Evolutionary conservation across 2,797 vertebrate genomes (phyloP).

Genomic region (Chaetodon trifasciatus): DNA sequence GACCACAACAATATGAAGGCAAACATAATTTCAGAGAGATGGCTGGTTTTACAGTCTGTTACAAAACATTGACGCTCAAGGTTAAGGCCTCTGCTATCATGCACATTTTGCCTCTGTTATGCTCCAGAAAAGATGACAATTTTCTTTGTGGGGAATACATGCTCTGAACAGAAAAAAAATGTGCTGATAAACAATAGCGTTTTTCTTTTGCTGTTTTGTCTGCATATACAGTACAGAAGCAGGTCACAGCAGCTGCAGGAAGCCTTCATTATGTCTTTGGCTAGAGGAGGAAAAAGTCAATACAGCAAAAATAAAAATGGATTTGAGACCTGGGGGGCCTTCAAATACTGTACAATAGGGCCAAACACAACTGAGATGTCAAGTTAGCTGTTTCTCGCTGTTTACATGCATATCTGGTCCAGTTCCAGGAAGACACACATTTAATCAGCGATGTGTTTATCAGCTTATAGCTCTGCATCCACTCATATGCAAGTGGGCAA

Average conservation of each 20-base stretch:
- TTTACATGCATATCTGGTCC: slow-evolving; percentile 63
- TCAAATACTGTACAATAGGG: slow-evolving; percentile 77
- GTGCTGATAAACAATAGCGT: slow-evolving; percentile 67
- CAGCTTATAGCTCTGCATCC: slow-evolving; percentile 42
- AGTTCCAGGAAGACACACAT: slow-evolving; percentile 45
- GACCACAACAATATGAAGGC: slow-evolving; percentile 63
- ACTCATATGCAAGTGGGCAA: slow-evolving; percentile 31
- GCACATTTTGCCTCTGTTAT: slow-evolving; percentile 45
- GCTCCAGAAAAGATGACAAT: slow-evolving; percentile 59
- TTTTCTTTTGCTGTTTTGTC: slow-evolving; percentile 74
- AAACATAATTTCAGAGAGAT: slow-evolving; percentile 59
- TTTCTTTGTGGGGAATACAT: slow-evolving; percentile 61
- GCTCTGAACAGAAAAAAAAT: slow-evolving; percentile 45
- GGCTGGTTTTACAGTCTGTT: slow-evolving; percentile 53
- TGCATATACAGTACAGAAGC: slow-evolving; percentile 77
- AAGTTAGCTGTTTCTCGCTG: slow-evolving; percentile 66
- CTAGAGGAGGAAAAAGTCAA: slow-evolving; percentile 81
- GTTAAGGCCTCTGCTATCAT: slow-evolving; percentile 58
- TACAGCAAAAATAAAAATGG: slow-evolving; percentile 87
- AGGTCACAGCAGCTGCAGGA: slow-evolving; percentile 81
- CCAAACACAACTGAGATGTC: slow-evolving; percentile 77
- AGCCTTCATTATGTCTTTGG: slow-evolving; percentile 85
- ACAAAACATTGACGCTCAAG: slow-evolving; percentile 63
- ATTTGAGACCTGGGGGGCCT: slow-evolving; percentile 82
- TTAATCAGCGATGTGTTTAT: slow-evolving; percentile 63